A percentile compares a stretch with the other conserved stretches of the same genome.
These are phyloP conservation scores for Taphrorychus bicolor DNA, from an alignment of 2,888 invertebrate species.

Conservation along the genomic window DNA sequence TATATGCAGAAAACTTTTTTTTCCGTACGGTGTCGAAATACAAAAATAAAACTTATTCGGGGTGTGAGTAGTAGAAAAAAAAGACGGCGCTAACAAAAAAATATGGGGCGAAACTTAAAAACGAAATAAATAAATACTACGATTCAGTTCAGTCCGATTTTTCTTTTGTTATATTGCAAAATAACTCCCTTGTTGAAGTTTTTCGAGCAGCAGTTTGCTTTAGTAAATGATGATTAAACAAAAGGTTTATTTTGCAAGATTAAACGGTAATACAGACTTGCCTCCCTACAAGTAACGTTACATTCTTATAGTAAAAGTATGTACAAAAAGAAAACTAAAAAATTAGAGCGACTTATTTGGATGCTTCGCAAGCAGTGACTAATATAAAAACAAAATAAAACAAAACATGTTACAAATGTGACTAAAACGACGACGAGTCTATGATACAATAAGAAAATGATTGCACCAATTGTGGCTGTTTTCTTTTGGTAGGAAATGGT, in stretches of 20 bases:
- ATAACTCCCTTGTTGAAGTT: slow-evolving; percentile 27
- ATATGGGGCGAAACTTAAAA: slow-evolving; percentile 26
- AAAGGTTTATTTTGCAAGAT: slow-evolving; percentile 30
- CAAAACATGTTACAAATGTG: slow-evolving; percentile 24
- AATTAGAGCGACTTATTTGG: slow-evolving; percentile 30
- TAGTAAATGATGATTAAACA: not conserved
- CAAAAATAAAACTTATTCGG: slow-evolving; percentile 4
- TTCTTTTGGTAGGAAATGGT: not conserved
- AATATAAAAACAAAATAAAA: slow-evolving; percentile 29
- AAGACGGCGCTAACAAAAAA: slow-evolving; percentile 11
- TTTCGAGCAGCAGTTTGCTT: not conserved
- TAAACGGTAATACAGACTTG: slow-evolving; percentile 35
- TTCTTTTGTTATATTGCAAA: slow-evolving; percentile 24
- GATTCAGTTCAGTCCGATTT: slow-evolving; percentile 31
- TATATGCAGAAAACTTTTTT: slow-evolving; percentile 52
- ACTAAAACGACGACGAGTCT: slow-evolving; percentile 23
- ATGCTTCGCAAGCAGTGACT: slow-evolving; percentile 36
- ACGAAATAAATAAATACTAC: slow-evolving; percentile 40
- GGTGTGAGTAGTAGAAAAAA: slow-evolving; percentile 24
- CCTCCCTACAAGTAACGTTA: slow-evolving; percentile 8
- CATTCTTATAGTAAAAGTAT: slow-evolving; percentile 25
- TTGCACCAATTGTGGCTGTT: not conserved
- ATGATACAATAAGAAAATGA: slow-evolving; percentile 27
- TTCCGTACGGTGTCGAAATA: slow-evolving; percentile 1
- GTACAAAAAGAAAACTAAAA: slow-evolving; percentile 41